phyloP scores from a whole-genome alignment of 1,140 invertebrate species.

The Aporrectodea caliginosa region DNA sequence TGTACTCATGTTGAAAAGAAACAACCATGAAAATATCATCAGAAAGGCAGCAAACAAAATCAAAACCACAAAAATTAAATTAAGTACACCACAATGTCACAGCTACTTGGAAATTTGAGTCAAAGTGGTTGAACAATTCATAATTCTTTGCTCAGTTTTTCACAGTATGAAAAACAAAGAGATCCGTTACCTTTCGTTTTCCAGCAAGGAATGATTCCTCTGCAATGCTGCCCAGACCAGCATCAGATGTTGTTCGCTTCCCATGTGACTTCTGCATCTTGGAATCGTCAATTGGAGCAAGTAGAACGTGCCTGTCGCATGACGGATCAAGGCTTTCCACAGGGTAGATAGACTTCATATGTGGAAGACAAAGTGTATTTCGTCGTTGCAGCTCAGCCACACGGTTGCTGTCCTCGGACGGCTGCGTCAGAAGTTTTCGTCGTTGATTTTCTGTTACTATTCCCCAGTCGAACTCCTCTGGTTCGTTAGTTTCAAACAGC shows the following conservation, averaged over 20 bases:
- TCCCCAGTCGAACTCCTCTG: slow-evolving; percentile 46
- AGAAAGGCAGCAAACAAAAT: too few species aligned
- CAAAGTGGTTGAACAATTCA: too few species aligned
- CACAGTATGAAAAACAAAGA: too few species aligned
- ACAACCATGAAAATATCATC: too few species aligned
- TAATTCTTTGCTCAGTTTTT: too few species aligned
- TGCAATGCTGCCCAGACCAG: neutral
- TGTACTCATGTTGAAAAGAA: too few species aligned
- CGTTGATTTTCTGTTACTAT: neutral
- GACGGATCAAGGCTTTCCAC: slow-evolving; percentile 64
- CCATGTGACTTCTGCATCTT: neutral
- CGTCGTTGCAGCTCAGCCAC: slow-evolving; percentile 72
- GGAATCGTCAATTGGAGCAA: neutral
- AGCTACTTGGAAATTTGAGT: too few species aligned
- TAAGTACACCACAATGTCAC: too few species aligned
- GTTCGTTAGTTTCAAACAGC: slow-evolving; percentile 42
- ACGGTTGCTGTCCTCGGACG: slow-evolving; percentile 41
- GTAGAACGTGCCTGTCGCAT: neutral
- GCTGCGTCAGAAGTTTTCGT: neutral
- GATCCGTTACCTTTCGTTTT: neutral
- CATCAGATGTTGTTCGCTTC: neutral
- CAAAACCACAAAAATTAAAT: too few species aligned
- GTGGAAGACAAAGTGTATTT: slow-evolving; percentile 80
- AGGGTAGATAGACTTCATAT: slow-evolving; percentile 82
- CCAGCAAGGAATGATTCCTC: neutral